Evolutionary conservation across 1,140 invertebrate species (phyloP).

Genomic region (Caerostris extrusa): DNA sequence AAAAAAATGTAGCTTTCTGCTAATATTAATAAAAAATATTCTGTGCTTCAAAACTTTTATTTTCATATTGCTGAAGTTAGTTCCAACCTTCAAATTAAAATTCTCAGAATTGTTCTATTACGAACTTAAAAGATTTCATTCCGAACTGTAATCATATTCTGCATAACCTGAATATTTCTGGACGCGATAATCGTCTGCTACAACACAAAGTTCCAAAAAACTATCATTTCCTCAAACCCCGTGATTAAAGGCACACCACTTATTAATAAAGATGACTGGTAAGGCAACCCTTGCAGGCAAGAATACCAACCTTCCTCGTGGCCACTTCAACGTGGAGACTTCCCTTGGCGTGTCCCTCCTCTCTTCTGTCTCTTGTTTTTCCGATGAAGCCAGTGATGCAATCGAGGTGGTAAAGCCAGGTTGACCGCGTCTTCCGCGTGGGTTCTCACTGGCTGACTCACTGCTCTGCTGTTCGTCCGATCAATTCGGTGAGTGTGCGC

Average conservation of each 20-base stretch:
- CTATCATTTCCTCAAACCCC: background rate
- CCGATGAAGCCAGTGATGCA: conserved; percentile 44
- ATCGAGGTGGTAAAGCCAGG: conserved; percentile 54
- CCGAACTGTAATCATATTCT: background rate
- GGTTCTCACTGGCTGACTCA: conserved; percentile 33
- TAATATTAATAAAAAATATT: too few relatives aligned
- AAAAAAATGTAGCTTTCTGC: too few relatives aligned
- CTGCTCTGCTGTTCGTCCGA: background rate
- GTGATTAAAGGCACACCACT: background rate
- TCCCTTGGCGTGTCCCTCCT: conserved; percentile 1
- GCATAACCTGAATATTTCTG: background rate
- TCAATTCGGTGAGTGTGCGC: background rate
- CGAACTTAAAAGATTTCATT: too few relatives aligned
- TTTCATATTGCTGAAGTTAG: too few relatives aligned
- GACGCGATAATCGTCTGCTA: too few relatives aligned
- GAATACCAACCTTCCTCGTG: background rate
- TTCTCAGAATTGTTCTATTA: too few relatives aligned
- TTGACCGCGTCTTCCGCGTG: conserved; percentile 65
- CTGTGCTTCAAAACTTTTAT: too few relatives aligned
- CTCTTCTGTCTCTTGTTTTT: background rate
- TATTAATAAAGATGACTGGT: conserved; percentile 35
- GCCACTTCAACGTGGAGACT: conserved; percentile 6
- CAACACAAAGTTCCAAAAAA: too few relatives aligned
- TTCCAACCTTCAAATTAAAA: too few relatives aligned
- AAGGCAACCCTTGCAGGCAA: background rate